A percentile compares a stretch with the other conserved stretches of the same genome.
phyloP scores from a whole-genome alignment of 2,113 vertebrate genomes.

The Melozone crissalis region DNA sequence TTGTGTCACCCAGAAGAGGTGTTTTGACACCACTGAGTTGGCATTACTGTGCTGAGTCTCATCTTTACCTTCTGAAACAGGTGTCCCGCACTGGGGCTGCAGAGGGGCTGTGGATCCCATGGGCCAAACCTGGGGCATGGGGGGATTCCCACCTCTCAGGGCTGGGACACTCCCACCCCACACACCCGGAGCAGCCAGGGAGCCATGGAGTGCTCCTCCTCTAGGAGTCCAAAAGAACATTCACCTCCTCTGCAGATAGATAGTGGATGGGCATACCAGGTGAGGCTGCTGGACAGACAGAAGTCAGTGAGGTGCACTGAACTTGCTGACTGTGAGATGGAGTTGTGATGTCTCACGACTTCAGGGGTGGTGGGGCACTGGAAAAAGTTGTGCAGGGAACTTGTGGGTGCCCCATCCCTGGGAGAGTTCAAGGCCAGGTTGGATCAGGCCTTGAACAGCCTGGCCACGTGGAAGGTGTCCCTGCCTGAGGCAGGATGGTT shows the following conservation, averaged over 20 bases:
- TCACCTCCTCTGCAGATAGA: not conserved
- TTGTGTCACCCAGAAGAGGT: not conserved
- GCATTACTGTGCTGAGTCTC: not conserved
- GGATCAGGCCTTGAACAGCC: not conserved
- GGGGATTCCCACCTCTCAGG: not conserved
- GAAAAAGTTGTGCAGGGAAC: not conserved
- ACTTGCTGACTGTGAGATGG: not conserved
- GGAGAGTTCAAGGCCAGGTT: not conserved
- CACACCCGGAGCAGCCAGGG: not conserved
- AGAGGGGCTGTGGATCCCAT: not conserved
- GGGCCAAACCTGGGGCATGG: fast-evolving
- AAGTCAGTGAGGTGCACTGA: not conserved
- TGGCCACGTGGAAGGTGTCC: not conserved
- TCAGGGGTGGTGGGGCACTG: not conserved
- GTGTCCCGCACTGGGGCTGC: fast-evolving
- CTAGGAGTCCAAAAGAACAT: not conserved
- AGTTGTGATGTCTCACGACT: not conserved
- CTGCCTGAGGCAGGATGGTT: not conserved
- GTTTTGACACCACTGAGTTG: not conserved
- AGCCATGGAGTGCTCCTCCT: not conserved
- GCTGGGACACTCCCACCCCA: not conserved
- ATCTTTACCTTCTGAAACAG: not conserved
- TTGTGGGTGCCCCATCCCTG: not conserved
- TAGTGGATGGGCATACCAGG: fast-evolving
- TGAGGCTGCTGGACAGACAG: not conserved